Evolutionary conservation across 1,140 invertebrate species (phyloP).

Genomic region (Cydia fagiglandana): DNA sequence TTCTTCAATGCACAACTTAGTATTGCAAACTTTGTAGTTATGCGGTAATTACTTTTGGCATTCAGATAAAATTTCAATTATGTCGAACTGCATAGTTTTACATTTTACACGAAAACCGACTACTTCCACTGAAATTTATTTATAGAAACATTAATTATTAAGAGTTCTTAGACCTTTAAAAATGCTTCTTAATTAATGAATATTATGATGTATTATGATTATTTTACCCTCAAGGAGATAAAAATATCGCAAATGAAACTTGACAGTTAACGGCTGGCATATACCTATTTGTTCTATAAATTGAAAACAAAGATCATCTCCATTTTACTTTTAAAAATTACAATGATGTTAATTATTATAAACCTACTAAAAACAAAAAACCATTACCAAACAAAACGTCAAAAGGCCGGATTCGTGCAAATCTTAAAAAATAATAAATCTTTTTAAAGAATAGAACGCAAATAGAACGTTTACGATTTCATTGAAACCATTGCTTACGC

Average conservation of each 20-base stretch:
- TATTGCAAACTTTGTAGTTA: too few species aligned
- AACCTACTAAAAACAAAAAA: neutral
- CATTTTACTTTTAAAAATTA: neutral
- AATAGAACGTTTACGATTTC: slow-evolving; percentile 20
- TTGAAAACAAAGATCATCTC: neutral
- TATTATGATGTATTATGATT: slow-evolving; percentile 32
- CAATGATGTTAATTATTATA: neutral
- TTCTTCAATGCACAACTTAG: too few species aligned
- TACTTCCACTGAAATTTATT: too few species aligned
- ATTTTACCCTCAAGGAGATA: slow-evolving; percentile 39
- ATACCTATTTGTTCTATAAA: slow-evolving; percentile 39
- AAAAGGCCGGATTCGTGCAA: neutral
- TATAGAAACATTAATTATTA: neutral
- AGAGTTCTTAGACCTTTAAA: neutral
- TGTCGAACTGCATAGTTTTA: too few species aligned
- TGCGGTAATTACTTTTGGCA: too few species aligned
- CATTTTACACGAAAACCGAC: neutral
- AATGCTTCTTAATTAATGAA: neutral
- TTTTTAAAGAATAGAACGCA: slow-evolving; percentile 12
- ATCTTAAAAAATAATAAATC: slow-evolving; percentile 7
- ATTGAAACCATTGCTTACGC: slow-evolving; percentile 33
- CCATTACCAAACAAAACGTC: neutral
- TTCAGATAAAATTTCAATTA: neutral
- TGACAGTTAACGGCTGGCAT: slow-evolving; percentile 43
- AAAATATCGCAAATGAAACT: slow-evolving; percentile 48